Evolutionary conservation across 2,797 vertebrate genomes (phyloP).

Genomic region (Peromyscus nudipes): DNA sequence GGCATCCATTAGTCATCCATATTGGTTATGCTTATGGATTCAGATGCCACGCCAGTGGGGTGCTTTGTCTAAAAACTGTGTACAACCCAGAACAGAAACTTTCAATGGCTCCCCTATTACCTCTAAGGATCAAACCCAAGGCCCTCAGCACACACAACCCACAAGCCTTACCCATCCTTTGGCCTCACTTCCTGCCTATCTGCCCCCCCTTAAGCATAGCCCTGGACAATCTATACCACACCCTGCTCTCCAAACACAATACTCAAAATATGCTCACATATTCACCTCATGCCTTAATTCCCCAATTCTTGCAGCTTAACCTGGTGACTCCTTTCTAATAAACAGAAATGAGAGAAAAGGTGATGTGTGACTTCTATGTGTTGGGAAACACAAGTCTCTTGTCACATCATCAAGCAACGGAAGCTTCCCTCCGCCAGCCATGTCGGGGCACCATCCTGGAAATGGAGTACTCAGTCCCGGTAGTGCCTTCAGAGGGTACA

Average conservation of each 20-base stretch:
- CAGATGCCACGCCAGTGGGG: not conserved
- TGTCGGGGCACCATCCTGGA: not conserved
- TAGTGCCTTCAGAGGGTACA: not conserved
- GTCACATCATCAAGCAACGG: not conserved
- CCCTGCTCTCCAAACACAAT: not conserved
- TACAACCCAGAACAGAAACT: not conserved
- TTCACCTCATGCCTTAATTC: not conserved
- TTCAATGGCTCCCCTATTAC: not conserved
- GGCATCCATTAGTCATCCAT: not conserved
- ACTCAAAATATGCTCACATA: not conserved
- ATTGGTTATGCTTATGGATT: not conserved
- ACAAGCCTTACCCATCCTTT: not conserved
- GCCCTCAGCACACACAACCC: not conserved
- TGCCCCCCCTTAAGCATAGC: not conserved
- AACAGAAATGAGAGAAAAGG: not conserved
- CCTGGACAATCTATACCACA: not conserved
- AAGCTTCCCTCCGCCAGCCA: not conserved
- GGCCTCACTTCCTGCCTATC: not conserved
- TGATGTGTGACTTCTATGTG: not conserved
- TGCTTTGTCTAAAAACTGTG: not conserved
- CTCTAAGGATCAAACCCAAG: not conserved
- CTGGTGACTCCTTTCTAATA: conserved; percentile 28
- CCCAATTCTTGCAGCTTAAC: not conserved
- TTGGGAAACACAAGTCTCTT: not conserved
- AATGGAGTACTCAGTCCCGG: not conserved